phyloP scores from a whole-genome alignment of 2,113 vertebrate species.

The Tinamus guttatus region DNA sequence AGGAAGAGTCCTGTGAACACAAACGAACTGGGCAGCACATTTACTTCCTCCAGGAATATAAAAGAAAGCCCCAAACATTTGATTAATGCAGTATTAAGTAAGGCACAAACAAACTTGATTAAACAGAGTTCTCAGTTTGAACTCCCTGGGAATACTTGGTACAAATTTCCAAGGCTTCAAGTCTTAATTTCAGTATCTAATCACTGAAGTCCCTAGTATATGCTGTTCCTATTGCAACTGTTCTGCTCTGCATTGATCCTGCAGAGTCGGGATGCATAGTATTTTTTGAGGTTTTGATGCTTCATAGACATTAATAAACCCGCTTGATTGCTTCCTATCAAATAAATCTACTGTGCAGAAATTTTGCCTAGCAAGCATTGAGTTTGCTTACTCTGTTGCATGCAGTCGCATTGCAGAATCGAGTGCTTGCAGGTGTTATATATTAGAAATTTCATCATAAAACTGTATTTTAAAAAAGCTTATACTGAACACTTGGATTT shows the following conservation, averaged over 20 bases:
- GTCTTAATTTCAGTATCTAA: not conserved
- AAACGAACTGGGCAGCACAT: not conserved
- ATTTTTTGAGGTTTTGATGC: not conserved
- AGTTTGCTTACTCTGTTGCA: not conserved
- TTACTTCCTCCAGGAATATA: not conserved
- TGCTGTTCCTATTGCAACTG: not conserved
- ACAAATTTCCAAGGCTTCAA: not conserved
- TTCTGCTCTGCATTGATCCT: not conserved
- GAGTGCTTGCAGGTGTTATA: slow-evolving; percentile 28
- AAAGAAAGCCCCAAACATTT: not conserved
- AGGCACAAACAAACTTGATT: not conserved
- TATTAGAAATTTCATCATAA: not conserved
- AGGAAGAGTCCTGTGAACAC: not conserved
- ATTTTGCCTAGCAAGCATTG: not conserved
- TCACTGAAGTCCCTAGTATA: not conserved
- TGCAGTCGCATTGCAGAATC: not conserved
- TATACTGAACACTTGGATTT: not conserved
- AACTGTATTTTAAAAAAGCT: not conserved
- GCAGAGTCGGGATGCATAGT: not conserved
- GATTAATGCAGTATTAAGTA: not conserved
- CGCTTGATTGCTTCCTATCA: not conserved
- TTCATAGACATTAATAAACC: not conserved
- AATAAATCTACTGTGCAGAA: not conserved
- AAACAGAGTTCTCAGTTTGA: not conserved
- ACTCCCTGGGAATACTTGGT: not conserved